Percentiles rank a stretch among this genome's conserved stretches.
Conservation (phyloP, 2,797 vertebrate genomes). For the Silurus aristotelis region DNA sequence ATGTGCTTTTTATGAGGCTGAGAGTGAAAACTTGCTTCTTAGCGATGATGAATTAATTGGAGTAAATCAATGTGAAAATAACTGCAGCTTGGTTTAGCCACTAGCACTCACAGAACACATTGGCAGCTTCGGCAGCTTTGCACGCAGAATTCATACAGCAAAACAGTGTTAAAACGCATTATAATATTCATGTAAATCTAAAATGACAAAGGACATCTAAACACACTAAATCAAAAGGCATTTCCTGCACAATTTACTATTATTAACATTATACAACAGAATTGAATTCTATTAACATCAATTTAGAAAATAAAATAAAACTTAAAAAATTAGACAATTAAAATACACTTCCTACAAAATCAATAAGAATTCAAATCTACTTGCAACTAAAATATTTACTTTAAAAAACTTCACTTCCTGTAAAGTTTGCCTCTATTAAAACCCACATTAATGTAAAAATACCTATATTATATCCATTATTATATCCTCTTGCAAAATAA, state of each 20-base stretch:
- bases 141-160: not conserved
- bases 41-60: constrained; percentile 42
- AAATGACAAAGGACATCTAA: not conserved
- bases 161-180: not conserved
- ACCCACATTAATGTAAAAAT: no score
- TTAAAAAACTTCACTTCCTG: no score
- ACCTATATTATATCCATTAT: no score
- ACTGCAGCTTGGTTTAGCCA: not conserved
- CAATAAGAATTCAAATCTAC: not conserved
- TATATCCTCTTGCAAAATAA: no score
- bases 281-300: no score
- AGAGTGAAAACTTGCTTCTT: constrained; percentile 17
- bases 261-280: no score
- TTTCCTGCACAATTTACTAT: not conserved
- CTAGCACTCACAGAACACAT: not conserved
- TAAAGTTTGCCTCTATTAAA: not conserved
- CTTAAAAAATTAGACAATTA: not conserved
- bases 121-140: not conserved
- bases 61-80: constrained; percentile 31
- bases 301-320: no score
- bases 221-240: not conserved
- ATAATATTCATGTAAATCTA: not conserved
- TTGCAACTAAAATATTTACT: no score
- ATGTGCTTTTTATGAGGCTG: constrained; percentile 33
- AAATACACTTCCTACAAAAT: not conserved